Percentiles rank a stretch among this genome's conserved stretches.
phyloP scores from a whole-genome alignment of 2,797 vertebrate genomes.

The Gouania willdenowi region DNA sequence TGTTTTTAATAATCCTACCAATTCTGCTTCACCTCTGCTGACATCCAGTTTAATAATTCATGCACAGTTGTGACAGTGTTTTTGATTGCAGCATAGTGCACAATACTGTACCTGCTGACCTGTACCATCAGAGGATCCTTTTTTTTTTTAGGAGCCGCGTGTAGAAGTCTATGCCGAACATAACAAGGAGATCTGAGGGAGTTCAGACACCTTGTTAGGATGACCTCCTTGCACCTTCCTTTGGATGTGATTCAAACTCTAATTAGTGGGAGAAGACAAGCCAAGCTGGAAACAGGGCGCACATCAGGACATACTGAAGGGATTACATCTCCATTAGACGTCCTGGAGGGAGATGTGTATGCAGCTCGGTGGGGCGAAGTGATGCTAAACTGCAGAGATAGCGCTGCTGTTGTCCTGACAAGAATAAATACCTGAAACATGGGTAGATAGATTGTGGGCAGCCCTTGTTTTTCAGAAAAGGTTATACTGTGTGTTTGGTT shows the following conservation, averaged over 20 bases:
- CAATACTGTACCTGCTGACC: not conserved
- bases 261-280: constrained; percentile 22
- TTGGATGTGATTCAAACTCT: constrained; percentile 23
- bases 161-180: not conserved
- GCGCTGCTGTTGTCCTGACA: constrained; percentile 16
- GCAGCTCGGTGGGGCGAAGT: not conserved
- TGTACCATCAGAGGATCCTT: not conserved
- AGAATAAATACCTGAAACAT: constrained; percentile 8
- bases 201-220: constrained; percentile 21
- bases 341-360: constrained; percentile 10
- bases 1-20: too few relatives aligned
- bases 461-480: not conserved
- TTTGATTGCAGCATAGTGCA: not conserved
- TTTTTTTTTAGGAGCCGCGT: not conserved
- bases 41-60: too few relatives aligned
- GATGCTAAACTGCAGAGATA: constrained; percentile 1
- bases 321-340: constrained; percentile 22
- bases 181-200: constrained; percentile 11
- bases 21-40: too few relatives aligned
- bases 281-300: constrained; percentile 4
- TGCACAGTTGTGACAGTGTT: not conserved
- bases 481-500: not conserved
- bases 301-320: constrained; percentile 19
- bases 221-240: not conserved
- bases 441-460: constrained; percentile 1